Conservation (phyloP, 2,797 vertebrate genomes). For the Macrochelys suwanniensis region DNA sequence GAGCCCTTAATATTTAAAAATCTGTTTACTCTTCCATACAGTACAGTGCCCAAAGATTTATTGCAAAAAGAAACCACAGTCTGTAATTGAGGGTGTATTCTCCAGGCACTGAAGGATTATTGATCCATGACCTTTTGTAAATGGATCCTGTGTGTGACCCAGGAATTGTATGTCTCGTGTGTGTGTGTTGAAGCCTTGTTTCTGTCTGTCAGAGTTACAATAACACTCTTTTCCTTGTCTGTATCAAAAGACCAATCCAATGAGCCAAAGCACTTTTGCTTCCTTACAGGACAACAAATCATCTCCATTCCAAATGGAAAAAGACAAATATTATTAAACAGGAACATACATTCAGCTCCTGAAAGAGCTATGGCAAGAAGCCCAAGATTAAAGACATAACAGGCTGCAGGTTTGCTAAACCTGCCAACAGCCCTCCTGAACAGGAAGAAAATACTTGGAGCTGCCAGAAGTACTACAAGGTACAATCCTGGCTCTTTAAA, state of each 20-base stretch:
- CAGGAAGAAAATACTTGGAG: constrained; percentile 77
- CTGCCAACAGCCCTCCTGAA: constrained; percentile 75
- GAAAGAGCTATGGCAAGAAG: constrained; percentile 52
- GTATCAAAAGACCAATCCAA: accelerated
- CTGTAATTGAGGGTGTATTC: not conserved
- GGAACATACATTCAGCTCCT: not conserved
- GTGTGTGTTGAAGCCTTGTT: not conserved
- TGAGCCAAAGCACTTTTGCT: not conserved
- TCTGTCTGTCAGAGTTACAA: not conserved
- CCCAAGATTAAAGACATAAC: constrained; percentile 61
- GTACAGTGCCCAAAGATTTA: not conserved
- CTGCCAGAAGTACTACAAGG: constrained; percentile 64
- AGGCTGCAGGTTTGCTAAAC: constrained; percentile 66
- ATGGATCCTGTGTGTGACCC: not conserved
- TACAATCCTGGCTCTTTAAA: not conserved
- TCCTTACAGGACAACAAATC: not conserved
- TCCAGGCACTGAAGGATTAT: not conserved
- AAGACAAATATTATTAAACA: constrained; percentile 65
- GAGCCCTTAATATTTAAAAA: not conserved
- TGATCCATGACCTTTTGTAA: not conserved
- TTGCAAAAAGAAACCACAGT: not conserved
- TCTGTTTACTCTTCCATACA: not conserved
- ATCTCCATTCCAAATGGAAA: not conserved
- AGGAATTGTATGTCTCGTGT: not conserved
- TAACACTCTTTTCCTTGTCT: accelerated